Percentiles rank a stretch among this genome's conserved stretches.
Evolutionary conservation across 2,113 vertebrate genomes (phyloP).

Genomic region (Oreotrochilus melanogaster): DNA sequence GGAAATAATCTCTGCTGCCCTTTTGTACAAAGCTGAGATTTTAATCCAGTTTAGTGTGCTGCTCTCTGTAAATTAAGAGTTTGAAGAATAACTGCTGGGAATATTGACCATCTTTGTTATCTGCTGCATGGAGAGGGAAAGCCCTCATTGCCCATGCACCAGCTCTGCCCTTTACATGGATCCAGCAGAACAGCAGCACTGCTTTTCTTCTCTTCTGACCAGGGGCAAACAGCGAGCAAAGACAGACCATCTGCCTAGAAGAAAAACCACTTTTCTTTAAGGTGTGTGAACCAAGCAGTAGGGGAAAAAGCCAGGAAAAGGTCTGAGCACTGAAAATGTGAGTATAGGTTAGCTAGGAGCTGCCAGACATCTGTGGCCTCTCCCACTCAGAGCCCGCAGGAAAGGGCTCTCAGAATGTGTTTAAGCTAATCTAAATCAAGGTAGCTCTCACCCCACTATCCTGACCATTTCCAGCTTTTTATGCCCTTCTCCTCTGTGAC

Average conservation of each 20-base stretch:
- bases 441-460: background rate
- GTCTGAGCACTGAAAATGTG: background rate
- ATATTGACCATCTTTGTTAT: background rate
- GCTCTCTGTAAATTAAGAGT: background rate
- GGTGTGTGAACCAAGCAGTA: background rate
- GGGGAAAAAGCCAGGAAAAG: background rate
- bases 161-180: background rate
- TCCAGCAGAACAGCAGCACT: background rate
- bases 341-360: background rate
- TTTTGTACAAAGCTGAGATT: background rate
- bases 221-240: background rate
- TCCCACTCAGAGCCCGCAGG: background rate
- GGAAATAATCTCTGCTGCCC: background rate
- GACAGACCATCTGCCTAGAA: background rate
- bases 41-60: background rate
- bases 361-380: background rate
- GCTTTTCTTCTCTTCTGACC: background rate
- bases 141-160: fast-evolving
- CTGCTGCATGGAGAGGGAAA: background rate
- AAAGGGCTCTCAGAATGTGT: background rate
- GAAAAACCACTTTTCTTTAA: background rate
- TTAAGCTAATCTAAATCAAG: background rate
- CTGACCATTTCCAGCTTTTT: background rate
- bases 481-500: background rate
- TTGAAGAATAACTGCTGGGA: background rate